A percentile compares a stretch with the other conserved stretches of the same genome.
Conservation (phyloP, 2,888 invertebrate species). For the Cheilosia grossa region DNA sequence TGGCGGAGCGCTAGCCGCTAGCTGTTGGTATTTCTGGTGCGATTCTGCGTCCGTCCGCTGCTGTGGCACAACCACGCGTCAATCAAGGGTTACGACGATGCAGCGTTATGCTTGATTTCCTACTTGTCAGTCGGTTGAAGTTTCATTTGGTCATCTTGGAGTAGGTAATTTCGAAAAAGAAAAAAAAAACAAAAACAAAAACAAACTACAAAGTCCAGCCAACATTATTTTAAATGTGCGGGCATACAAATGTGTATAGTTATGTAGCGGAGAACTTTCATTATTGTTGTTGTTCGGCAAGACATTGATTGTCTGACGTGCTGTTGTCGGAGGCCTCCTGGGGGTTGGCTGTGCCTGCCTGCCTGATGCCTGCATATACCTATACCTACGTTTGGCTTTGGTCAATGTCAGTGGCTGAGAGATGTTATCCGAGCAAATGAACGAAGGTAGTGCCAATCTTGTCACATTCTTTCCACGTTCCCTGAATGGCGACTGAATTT, state of each 20-base stretch:
- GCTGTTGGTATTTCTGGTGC: conserved; percentile 60
- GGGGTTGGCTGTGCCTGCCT: conserved; percentile 24
- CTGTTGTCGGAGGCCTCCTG: conserved; percentile 51
- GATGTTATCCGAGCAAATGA: conserved; percentile 66
- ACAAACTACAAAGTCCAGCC: neutral
- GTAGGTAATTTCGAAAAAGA: conserved; percentile 52
- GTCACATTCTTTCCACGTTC: conserved; percentile 48
- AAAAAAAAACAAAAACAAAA: neutral
- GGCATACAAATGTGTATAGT: conserved; percentile 13
- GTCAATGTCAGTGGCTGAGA: conserved; percentile 51
- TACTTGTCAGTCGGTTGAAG: conserved; percentile 80
- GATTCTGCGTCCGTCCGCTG: conserved; percentile 50
- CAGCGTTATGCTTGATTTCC: conserved; percentile 82
- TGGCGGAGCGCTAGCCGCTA: conserved; percentile 35
- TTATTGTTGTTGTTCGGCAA: conserved; percentile 40
- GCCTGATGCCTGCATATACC: conserved; percentile 41
- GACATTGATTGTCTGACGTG: conserved; percentile 62
- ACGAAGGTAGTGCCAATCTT: conserved; percentile 72
- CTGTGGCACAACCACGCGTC: conserved; percentile 71
- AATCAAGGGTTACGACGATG: conserved; percentile 78
- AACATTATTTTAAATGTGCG: conserved; percentile 24
- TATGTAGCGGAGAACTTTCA: conserved; percentile 9
- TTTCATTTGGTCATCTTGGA: conserved; percentile 72
- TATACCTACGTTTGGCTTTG: neutral
- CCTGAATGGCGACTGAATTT: conserved; percentile 68